A percentile compares a stretch with the other conserved stretches of the same genome.
Conservation (phyloP, 2,888 invertebrate species). For the Brenthis daphne region DNA sequence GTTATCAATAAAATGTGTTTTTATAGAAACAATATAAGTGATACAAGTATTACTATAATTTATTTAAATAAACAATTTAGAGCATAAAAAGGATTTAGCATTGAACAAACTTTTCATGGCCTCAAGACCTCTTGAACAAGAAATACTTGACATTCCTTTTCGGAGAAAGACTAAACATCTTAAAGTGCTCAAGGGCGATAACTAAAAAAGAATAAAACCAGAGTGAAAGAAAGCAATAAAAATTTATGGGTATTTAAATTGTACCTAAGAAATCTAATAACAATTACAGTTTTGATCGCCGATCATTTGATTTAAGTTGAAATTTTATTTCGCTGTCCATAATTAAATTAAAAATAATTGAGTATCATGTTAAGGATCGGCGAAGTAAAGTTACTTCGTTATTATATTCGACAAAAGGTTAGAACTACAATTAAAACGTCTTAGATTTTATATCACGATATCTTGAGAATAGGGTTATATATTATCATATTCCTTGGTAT, state of each 20-base stretch:
- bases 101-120: background rate
- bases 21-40: too few relatives aligned
- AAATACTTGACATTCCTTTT: background rate
- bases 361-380: slow-evolving; percentile 15
- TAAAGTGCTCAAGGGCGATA: slow-evolving; percentile 6
- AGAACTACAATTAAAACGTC: background rate
- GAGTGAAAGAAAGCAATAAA: slow-evolving; percentile 41
- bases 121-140: background rate
- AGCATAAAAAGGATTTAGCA: background rate
- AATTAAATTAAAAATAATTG: slow-evolving; percentile 36
- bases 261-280: slow-evolving; percentile 46
- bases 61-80: background rate
- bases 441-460: background rate
- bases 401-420: background rate
- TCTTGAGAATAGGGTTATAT: too few relatives aligned
- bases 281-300: slow-evolving; percentile 43
- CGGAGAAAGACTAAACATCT: background rate
- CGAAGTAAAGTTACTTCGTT: background rate
- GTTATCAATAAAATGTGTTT: too few relatives aligned
- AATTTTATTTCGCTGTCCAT: slow-evolving; percentile 32
- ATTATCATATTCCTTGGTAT: too few relatives aligned
- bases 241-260: slow-evolving; percentile 48
- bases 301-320: slow-evolving; percentile 34
- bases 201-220: slow-evolving; percentile 26
- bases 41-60: too few relatives aligned